These are phyloP conservation scores for Dascyllus trimaculatus DNA, from an alignment of 2,113 vertebrate species.

Conservation along the genomic window DNA sequence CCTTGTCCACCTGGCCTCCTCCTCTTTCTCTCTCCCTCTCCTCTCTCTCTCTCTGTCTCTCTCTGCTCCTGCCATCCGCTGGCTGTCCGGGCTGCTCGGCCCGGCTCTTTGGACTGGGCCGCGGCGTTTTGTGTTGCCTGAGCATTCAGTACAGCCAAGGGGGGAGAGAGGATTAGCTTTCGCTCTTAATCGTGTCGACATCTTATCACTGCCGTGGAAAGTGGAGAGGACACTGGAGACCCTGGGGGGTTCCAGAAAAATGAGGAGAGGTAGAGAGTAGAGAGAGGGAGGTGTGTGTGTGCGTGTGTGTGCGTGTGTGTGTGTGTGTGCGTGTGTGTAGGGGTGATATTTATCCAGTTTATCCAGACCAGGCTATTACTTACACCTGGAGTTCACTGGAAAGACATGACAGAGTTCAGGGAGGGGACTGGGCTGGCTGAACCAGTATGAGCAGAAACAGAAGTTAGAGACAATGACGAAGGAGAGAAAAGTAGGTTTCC, in stretches of 20 bases:
- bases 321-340: slow-evolving; percentile 34
- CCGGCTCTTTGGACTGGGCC: slow-evolving; percentile 54
- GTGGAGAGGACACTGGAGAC: slow-evolving; percentile 89
- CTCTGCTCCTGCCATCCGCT: slow-evolving; percentile 47
- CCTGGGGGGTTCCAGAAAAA: slow-evolving; percentile 72
- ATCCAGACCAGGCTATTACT: slow-evolving; percentile 79
- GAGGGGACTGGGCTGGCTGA: slow-evolving; percentile 1
- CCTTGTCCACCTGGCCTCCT: slow-evolving; percentile 67
- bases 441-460: neutral
- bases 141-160: slow-evolving; percentile 84
- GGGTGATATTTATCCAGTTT: slow-evolving; percentile 69
- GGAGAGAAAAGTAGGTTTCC: neutral
- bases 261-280: slow-evolving; percentile 43
- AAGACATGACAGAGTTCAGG: slow-evolving; percentile 55
- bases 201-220: slow-evolving; percentile 90
- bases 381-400: slow-evolving; percentile 83
- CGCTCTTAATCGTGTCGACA: slow-evolving; percentile 93
- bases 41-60: neutral
- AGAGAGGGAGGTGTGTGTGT: slow-evolving; percentile 12
- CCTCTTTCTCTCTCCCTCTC: slow-evolving; percentile 31
- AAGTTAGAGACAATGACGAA: neutral
- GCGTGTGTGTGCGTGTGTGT: slow-evolving; percentile 10
- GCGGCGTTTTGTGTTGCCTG: slow-evolving; percentile 86
- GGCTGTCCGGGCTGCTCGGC: slow-evolving; percentile 25
- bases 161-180: slow-evolving; percentile 89